phyloP scores from a whole-genome alignment of 2,888 invertebrate species.

The Diadegma fenestrale region DNA sequence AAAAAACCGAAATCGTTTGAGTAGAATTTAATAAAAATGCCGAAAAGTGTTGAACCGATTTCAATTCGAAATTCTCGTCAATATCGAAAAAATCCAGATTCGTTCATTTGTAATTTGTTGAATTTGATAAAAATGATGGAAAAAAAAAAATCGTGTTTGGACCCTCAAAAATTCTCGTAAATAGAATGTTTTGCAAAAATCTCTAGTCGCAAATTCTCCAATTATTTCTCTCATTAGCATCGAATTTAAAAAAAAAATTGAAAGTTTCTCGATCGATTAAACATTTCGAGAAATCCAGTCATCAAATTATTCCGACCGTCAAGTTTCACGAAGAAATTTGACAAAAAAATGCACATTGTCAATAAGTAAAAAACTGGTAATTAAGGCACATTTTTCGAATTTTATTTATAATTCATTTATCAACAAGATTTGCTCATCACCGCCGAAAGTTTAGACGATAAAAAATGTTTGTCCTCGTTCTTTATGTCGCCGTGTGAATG shows the following conservation, averaged over 20 bases:
- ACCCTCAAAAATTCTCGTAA: too few relatives aligned
- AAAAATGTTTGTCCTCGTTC: not conserved
- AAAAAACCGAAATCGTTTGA: too few relatives aligned
- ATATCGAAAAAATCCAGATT: too few relatives aligned
- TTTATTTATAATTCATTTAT: not conserved
- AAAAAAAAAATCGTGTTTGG: too few relatives aligned
- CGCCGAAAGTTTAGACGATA: not conserved
- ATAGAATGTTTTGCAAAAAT: too few relatives aligned
- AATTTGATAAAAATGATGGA: too few relatives aligned
- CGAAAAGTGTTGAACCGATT: too few relatives aligned
- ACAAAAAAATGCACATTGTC: conserved; percentile 25
- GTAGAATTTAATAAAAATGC: too few relatives aligned
- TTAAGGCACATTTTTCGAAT: not conserved
- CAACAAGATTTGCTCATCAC: conserved; percentile 4
- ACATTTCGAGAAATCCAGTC: not conserved
- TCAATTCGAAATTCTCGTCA: too few relatives aligned
- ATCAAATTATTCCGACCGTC: not conserved
- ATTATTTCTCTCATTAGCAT: not conserved
- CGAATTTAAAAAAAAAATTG: not conserved
- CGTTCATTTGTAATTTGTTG: too few relatives aligned
- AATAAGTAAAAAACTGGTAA: not conserved
- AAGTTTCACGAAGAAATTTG: conserved; percentile 1
- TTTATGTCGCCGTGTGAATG: not conserved
- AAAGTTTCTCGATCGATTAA: not conserved
- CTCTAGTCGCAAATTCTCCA: too few relatives aligned